Evolutionary conservation across 2,113 vertebrate species (phyloP).

Genomic region (Panurus biarmicus): DNA sequence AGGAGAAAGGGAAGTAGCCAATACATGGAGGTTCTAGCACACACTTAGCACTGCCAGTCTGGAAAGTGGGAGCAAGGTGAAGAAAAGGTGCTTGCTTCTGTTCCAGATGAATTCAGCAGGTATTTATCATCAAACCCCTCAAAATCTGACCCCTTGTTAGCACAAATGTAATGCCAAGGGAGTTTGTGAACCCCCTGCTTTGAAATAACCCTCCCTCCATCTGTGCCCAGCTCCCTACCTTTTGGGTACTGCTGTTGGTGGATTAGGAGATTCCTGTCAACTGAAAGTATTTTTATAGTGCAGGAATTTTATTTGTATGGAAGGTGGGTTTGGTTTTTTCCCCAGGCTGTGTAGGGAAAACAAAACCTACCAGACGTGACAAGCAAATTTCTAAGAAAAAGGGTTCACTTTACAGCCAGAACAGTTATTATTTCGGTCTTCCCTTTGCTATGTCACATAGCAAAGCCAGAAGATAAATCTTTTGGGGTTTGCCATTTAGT

Average conservation of each 20-base stretch:
- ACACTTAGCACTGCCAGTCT: not conserved
- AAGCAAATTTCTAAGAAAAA: not conserved
- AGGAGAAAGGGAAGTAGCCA: not conserved
- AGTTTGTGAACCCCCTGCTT: not conserved
- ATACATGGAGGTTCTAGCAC: not conserved
- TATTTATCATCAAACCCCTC: not conserved
- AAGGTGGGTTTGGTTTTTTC: accelerated
- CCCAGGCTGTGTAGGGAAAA: not conserved
- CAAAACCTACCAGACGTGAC: not conserved
- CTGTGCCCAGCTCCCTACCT: not conserved
- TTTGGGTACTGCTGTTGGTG: not conserved
- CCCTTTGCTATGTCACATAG: not conserved
- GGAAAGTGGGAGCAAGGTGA: not conserved
- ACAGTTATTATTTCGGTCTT: not conserved
- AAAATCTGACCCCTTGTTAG: not conserved
- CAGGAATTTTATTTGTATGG: not conserved
- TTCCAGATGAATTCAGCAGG: not conserved
- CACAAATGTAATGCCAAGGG: not conserved
- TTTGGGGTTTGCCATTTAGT: not conserved
- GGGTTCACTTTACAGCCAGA: not conserved
- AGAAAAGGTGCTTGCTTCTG: not conserved
- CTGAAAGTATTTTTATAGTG: not conserved
- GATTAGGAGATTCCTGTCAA: not conserved
- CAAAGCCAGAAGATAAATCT: not conserved
- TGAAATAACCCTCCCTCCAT: not conserved